These are phyloP conservation scores for Trachythela sp. DNA, from an alignment of 64 coral and sea anemone genomes.

Conservation along the genomic window DNA sequence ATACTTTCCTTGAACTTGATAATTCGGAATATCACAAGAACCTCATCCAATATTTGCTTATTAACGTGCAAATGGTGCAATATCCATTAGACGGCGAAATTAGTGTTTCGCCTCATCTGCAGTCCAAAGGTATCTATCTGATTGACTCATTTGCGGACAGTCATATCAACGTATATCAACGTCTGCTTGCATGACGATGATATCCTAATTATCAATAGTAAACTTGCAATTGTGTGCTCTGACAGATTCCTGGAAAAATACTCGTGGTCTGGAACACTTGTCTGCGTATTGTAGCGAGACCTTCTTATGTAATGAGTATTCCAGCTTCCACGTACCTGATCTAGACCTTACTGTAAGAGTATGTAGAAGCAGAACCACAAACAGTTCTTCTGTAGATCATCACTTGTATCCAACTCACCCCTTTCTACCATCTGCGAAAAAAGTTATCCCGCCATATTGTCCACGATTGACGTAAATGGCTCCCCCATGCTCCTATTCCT, in stretches of 20 bases:
- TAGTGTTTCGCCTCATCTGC: background rate
- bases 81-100: background rate
- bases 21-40: no score
- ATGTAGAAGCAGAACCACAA: no score
- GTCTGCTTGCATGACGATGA: background rate
- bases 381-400: no score
- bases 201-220: background rate
- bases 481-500: no score
- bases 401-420: no score
- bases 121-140: background rate
- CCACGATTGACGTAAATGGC: no score
- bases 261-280: background rate
- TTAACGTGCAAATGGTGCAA: no score
- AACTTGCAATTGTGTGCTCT: background rate
- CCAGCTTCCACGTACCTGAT: background rate
- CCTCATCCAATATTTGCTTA: no score
- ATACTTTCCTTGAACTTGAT: no score
- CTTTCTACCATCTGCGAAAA: no score
- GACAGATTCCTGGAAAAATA: background rate
- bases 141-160: background rate
- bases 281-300: background rate
- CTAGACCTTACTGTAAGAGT: no score
- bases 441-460: no score
- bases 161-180: background rate
- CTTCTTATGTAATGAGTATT: background rate